Evolutionary conservation across 2,113 vertebrate genomes (phyloP), one percentile per base, ranked within the genome.

Genomic region (Pluvialis apricaria): DNA sequence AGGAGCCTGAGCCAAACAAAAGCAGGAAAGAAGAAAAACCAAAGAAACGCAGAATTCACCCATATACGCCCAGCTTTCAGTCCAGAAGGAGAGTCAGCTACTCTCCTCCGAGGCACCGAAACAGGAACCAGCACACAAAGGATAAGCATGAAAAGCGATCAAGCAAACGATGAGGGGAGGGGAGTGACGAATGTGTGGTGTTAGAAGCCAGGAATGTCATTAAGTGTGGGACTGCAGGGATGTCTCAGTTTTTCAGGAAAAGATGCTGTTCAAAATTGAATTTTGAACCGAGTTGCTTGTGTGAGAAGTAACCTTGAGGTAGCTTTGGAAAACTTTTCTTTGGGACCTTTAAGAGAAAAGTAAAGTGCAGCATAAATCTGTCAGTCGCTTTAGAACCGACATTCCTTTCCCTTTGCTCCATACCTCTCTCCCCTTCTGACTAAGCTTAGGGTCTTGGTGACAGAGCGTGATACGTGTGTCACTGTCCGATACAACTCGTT

Each of bases 41-140:
- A 57, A 98, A 97, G 97, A 97, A 98, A 83, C 90, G 52, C 91
- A 95, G 98, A 92, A 86, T 90, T 69, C 98, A 98, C 69, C 97
- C 98, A 0, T 98, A 98, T 34, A 97, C 96, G 65, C 97, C 93
- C 85, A 94, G 97, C 86, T 94, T 94, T 91, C 97, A 94, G 36
- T 70, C 97, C 19, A 97, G 97, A 47, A 96, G 96, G 88, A 88
- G 96, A 16, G 78, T 71, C 88, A 96, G 96, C 77, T 92, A 70
- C 82, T 98, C 98, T 26, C 97, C 98, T 11, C 97, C 98, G 0
- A 90, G 96, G 38, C 97, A 97, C 88, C 97, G 91, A 54, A 88
- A 58, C 64, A 76, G 94, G 79, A 98, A 55, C 94, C 98, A 96
- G 64, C 86, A 97, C 60, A 55, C 95, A 95, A 96, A 95, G 61